Conservation (phyloP, 2,888 invertebrate genomes). For the Patella caerulea region DNA sequence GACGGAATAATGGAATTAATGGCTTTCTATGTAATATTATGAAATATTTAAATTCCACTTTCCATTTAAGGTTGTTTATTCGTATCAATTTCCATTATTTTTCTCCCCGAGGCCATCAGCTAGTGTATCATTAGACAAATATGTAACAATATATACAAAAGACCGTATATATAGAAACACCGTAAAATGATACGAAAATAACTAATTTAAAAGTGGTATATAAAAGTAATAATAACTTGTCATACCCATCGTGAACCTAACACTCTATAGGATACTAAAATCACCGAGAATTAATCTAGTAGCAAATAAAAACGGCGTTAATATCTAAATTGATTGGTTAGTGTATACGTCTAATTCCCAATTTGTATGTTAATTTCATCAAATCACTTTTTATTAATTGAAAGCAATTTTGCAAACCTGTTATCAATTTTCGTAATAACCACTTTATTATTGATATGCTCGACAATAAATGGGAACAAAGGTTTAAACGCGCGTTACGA, state of each 20-base stretch:
- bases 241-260: not conserved
- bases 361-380: conserved; percentile 10
- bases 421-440: conserved; percentile 6
- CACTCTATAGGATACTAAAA: not conserved
- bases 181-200: no score
- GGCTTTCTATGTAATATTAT: no score
- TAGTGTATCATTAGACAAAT: no score
- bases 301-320: not conserved
- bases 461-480: conserved; percentile 7
- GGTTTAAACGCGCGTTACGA: conserved; percentile 5
- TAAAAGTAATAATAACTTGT: no score
- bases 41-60: no score
- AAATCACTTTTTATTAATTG: conserved; percentile 13
- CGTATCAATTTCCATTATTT: no score
- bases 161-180: no score
- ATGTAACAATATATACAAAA: no score
- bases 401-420: conserved; percentile 7
- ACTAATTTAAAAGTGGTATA: no score
- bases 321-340: conserved; percentile 12
- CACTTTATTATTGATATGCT: conserved; percentile 7
- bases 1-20: no score
- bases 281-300: not conserved
- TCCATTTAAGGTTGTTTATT: no score
- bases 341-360: conserved; percentile 9
- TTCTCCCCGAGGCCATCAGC: no score